phyloP scores from a whole-genome alignment of 2,797 vertebrate species.

The Tokudaia tokunoshimensis region DNA sequence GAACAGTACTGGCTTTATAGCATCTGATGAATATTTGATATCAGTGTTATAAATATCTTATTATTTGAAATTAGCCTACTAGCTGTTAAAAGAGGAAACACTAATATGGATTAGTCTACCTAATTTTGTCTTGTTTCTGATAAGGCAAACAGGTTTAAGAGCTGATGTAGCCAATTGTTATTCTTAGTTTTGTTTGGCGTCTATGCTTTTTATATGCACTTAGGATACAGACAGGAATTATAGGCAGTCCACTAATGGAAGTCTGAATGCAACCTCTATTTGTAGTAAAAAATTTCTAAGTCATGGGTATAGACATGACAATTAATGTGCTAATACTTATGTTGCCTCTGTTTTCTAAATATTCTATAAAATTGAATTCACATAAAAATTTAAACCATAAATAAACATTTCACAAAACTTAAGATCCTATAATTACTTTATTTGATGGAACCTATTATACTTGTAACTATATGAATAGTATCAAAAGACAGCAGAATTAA shows the following conservation, averaged over 20 bases:
- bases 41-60: slow-evolving; percentile 22
- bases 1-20: neutral
- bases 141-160: neutral
- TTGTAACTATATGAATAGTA: neutral
- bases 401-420: slow-evolving; percentile 5
- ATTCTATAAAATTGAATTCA: neutral
- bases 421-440: neutral
- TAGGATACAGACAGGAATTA: neutral
- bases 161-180: neutral
- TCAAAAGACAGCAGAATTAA: neutral
- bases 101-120: neutral
- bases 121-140: neutral
- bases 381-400: slow-evolving; percentile 34
- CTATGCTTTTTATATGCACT: neutral
- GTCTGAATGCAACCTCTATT: neutral
- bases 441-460: neutral
- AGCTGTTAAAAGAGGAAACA: neutral
- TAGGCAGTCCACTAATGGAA: neutral
- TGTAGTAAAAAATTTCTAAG: neutral
- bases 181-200: neutral
- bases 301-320: neutral
- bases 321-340: neutral
- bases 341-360: neutral
- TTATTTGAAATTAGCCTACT: slow-evolving; percentile 3
- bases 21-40: neutral